These are phyloP conservation scores for Elachura formosa DNA, from an alignment of 2,113 vertebrate species.

Conservation along the genomic window DNA sequence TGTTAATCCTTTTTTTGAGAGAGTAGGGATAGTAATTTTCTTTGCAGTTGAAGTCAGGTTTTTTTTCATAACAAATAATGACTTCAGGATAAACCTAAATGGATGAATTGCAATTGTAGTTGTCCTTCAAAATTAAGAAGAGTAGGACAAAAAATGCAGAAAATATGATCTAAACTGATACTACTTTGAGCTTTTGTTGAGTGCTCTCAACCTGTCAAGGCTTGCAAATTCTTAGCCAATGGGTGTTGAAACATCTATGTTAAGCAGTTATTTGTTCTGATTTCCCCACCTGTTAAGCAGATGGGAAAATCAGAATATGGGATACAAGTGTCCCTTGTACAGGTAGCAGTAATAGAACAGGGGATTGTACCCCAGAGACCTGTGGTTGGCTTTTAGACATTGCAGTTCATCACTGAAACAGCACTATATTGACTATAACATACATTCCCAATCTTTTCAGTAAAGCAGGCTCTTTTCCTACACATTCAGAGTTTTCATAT, in stretches of 20 bases:
- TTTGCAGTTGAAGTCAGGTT: slow-evolving; percentile 47
- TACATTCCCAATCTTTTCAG: not conserved
- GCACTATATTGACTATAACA: not conserved
- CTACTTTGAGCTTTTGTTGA: not conserved
- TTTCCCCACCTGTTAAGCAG: too few relatives aligned
- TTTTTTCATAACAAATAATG: slow-evolving; percentile 61
- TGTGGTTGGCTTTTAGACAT: not conserved
- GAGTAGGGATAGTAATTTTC: slow-evolving; percentile 45
- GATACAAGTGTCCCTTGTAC: not conserved
- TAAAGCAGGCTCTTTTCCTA: not conserved
- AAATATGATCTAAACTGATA: not conserved
- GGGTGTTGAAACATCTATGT: not conserved
- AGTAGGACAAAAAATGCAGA: not conserved
- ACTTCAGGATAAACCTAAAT: slow-evolving; percentile 58
- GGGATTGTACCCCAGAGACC: not conserved
- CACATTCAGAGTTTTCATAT: not conserved
- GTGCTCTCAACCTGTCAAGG: not conserved
- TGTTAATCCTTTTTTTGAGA: slow-evolving; percentile 52
- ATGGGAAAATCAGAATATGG: not conserved
- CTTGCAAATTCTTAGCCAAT: not conserved
- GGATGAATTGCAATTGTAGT: slow-evolving; percentile 35
- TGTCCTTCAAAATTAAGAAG: slow-evolving; percentile 57
- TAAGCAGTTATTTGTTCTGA: not conserved
- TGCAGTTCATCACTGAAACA: not conserved
- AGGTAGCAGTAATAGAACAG: not conserved